Conservation (phyloP, 2,113 vertebrate species). For the Scatophagus argus region DNA sequence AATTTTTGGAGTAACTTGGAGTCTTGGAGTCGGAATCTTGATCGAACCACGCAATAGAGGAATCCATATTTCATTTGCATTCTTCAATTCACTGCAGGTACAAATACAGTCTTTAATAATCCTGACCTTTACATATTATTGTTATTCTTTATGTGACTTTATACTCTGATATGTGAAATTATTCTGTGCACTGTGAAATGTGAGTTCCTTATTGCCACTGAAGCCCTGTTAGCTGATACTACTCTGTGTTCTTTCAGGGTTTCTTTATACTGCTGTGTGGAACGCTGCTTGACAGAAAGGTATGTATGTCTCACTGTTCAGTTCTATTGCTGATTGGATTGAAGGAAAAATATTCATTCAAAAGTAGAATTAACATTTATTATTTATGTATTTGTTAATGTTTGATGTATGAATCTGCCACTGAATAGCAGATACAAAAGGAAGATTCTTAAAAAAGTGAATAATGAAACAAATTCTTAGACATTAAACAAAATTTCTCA, state of each 20-base stretch:
- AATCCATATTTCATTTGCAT: conserved; percentile 83
- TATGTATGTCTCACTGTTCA: conserved; percentile 46
- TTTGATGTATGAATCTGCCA: not conserved
- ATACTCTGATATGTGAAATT: not conserved
- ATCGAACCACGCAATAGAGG: conserved; percentile 1
- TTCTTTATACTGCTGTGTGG: conserved; percentile 88
- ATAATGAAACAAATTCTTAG: too few species aligned
- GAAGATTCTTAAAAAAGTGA: not conserved
- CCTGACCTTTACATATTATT: not conserved
- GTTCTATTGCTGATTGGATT: not conserved
- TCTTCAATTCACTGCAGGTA: conserved; percentile 92
- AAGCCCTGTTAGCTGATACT: not conserved
- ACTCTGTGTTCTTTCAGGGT: conserved; percentile 73
- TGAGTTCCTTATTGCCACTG: not conserved
- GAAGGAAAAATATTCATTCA: not conserved
- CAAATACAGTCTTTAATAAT: not conserved
- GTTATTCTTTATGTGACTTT: not conserved
- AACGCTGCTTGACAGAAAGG: conserved; percentile 85
- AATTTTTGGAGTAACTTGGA: conserved; percentile 90
- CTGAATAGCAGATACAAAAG: not conserved
- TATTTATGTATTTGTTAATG: not conserved
- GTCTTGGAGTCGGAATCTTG: conserved; percentile 73
- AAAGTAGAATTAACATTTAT: not conserved
- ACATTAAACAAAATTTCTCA: too few species aligned
- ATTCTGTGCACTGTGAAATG: not conserved